Conservation (phyloP, 2,113 vertebrate species). For the Pseudopipra pipra region DNA sequence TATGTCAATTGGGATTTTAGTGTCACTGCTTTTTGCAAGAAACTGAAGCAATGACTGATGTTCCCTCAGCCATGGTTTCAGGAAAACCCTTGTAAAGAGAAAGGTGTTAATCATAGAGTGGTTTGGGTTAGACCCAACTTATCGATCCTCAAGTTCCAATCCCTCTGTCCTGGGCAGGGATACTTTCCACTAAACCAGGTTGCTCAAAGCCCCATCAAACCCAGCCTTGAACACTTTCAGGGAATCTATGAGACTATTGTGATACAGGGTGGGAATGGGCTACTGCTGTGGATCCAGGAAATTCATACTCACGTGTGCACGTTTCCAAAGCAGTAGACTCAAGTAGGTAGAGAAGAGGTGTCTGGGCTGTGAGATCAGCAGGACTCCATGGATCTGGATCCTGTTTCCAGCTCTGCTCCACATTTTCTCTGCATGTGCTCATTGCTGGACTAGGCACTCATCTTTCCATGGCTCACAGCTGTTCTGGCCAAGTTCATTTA, state of each 20-base stretch:
- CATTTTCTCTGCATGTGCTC: not conserved
- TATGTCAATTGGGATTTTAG: not conserved
- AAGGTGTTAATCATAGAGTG: not conserved
- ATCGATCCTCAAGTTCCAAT: not conserved
- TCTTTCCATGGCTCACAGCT: not conserved
- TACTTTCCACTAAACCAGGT: not conserved
- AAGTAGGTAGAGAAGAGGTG: not conserved
- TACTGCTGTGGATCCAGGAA: not conserved
- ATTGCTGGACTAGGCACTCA: not conserved
- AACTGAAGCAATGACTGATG: not conserved
- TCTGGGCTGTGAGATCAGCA: not conserved
- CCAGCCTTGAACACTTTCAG: not conserved
- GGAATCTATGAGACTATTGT: not conserved
- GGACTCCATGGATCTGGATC: not conserved
- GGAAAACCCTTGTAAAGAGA: not conserved
- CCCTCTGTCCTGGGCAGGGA: not conserved
- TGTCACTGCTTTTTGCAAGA: not conserved
- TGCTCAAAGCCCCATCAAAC: not conserved
- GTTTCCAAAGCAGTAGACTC: not conserved
- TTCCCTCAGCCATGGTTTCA: not conserved
- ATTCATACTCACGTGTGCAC: fast-evolving
- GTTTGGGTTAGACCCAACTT: not conserved
- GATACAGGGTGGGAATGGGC: not conserved
- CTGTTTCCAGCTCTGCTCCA: not conserved
- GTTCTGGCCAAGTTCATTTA: not conserved